Evolutionary conservation across 2,797 vertebrate genomes (phyloP).

Genomic region (Eulemur rubriventer): DNA sequence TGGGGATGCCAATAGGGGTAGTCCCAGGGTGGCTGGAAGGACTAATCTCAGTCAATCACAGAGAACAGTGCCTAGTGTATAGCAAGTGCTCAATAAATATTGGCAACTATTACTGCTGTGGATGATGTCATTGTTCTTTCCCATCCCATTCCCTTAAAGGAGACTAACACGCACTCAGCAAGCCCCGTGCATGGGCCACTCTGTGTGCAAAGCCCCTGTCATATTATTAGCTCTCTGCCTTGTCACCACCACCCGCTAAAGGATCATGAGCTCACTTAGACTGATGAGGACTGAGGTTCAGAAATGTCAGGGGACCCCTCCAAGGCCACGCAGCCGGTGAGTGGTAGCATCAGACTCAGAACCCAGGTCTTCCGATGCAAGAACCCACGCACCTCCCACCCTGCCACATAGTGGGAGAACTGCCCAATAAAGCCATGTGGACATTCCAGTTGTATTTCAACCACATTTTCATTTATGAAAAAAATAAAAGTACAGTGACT

Average conservation of each 20-base stretch:
- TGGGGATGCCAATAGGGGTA: neutral
- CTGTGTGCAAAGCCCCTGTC: neutral
- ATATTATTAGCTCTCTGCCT: neutral
- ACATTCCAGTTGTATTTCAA: neutral
- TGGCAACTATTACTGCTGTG: too few relatives aligned
- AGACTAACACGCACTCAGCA: too few relatives aligned
- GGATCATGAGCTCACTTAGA: neutral
- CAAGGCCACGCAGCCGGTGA: neutral
- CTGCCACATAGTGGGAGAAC: accelerated
- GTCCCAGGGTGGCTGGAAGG: neutral
- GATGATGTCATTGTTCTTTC: neutral
- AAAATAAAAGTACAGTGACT: neutral
- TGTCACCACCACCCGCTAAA: neutral
- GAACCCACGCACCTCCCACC: neutral
- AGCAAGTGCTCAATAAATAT: neutral
- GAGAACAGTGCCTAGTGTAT: accelerated
- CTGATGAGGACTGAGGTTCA: neutral
- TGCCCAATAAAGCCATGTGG: accelerated
- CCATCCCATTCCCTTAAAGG: neutral
- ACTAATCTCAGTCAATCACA: neutral
- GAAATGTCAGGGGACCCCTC: neutral
- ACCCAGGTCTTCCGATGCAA: neutral
- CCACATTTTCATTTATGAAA: neutral
- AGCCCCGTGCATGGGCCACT: accelerated
- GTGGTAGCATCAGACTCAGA: accelerated